These are phyloP conservation scores for Furnarius figulus DNA, from an alignment of 2,113 vertebrate species.

Conservation along the genomic window DNA sequence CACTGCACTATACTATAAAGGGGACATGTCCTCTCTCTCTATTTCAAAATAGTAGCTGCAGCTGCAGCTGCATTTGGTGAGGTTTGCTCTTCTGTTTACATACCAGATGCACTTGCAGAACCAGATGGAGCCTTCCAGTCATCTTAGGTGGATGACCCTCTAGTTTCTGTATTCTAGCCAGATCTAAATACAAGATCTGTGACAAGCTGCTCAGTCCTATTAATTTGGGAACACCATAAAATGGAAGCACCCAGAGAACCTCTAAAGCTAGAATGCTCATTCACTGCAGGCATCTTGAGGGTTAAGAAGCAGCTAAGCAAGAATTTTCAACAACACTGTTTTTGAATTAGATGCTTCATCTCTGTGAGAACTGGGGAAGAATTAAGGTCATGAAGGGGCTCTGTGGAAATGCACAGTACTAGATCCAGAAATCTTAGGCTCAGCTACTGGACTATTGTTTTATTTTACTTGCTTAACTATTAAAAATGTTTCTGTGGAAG, in stretches of 20 bases:
- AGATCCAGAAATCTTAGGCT: background rate
- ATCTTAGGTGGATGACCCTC: background rate
- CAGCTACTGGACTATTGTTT: background rate
- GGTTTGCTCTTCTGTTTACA: background rate
- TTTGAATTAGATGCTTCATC: conserved; percentile 24
- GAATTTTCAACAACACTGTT: conserved; percentile 11
- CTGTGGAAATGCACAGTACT: background rate
- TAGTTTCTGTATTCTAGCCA: background rate
- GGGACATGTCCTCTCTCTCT: background rate
- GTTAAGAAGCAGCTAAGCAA: conserved; percentile 29
- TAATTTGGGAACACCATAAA: background rate
- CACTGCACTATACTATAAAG: background rate
- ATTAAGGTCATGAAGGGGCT: background rate
- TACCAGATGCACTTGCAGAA: background rate
- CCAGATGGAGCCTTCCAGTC: background rate
- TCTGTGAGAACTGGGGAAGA: background rate
- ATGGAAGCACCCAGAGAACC: background rate
- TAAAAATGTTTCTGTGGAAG: conserved; percentile 54
- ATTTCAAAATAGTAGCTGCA: conserved; percentile 18
- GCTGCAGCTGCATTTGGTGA: conserved; percentile 9
- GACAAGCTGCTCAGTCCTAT: background rate
- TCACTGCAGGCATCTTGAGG: background rate
- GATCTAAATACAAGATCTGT: background rate
- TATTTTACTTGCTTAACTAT: conserved; percentile 45
- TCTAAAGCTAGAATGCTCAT: background rate